These are phyloP conservation scores for Synergus umbraculus DNA, from an alignment of 2,888 invertebrate species.

Conservation along the genomic window DNA sequence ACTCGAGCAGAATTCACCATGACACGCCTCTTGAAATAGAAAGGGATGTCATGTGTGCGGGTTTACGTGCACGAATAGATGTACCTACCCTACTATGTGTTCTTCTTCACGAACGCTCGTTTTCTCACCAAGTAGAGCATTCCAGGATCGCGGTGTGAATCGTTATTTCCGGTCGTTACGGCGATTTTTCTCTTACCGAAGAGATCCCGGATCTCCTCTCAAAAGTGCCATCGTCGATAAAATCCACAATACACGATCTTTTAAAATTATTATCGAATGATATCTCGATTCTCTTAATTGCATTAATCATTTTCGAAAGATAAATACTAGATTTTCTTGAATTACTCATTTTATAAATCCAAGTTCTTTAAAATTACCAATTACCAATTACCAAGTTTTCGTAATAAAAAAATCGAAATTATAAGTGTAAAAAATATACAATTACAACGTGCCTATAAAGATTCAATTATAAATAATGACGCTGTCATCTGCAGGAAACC, in stretches of 20 bases:
- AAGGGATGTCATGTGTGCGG: background rate
- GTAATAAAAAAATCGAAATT: background rate
- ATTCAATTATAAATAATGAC: background rate
- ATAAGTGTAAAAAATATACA: background rate
- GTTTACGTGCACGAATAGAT: conserved; percentile 4
- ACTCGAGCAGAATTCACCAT: conserved; percentile 6
- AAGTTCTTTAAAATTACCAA: background rate
- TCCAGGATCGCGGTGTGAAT: conserved; percentile 3
- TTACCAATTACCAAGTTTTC: background rate
- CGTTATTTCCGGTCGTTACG: conserved; percentile 18
- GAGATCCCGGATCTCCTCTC: background rate
- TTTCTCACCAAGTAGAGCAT: conserved; percentile 3
- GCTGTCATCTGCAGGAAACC: background rate
- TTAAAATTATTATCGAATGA: background rate
- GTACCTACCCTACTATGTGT: background rate
- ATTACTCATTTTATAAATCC: background rate
- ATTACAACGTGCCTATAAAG: background rate
- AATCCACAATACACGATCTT: background rate
- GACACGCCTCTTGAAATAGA: conserved; percentile 3
- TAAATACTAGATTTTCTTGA: background rate
- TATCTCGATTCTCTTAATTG: background rate
- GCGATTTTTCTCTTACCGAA: background rate
- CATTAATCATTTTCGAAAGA: no score
- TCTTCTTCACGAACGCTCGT: conserved; percentile 9
- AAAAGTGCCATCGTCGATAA: background rate